These are phyloP conservation scores for Labia minor DNA, from an alignment of 2,888 invertebrate species.

Conservation along the genomic window DNA sequence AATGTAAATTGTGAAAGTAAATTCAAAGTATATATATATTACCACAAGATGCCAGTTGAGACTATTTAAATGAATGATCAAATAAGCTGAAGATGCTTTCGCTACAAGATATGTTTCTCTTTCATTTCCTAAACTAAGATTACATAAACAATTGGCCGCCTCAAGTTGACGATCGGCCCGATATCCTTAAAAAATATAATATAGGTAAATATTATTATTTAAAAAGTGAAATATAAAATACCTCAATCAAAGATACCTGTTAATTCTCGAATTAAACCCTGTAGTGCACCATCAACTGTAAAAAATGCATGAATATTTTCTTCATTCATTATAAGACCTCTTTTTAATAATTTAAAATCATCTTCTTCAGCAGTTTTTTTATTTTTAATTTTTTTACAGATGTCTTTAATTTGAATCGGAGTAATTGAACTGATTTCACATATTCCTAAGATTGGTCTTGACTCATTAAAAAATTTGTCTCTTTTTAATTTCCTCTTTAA, in stretches of 20 bases:
- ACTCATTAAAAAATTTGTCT: neutral
- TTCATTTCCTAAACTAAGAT: conserved; percentile 42
- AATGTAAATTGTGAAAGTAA: too few species aligned
- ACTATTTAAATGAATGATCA: conserved; percentile 36
- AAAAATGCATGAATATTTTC: conserved; percentile 35
- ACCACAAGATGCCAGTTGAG: conserved; percentile 30
- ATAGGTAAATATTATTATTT: too few species aligned
- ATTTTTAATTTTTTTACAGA: conserved; percentile 21
- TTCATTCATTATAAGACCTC: conserved; percentile 37
- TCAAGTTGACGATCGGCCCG: conserved; percentile 41
- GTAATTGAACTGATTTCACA: neutral
- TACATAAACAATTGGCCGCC: conserved; percentile 46
- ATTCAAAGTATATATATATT: conserved; percentile 13
- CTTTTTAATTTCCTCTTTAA: neutral
- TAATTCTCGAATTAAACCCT: conserved; percentile 43
- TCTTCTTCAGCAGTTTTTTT: conserved; percentile 21
- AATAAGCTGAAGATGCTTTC: conserved; percentile 42
- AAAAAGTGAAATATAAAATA: neutral
- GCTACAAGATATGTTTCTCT: conserved; percentile 38
- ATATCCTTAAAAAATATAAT: conserved; percentile 35
- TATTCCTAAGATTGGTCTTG: neutral
- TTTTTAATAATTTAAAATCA: conserved; percentile 37
- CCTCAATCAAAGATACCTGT: conserved; percentile 32
- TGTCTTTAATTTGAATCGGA: conserved; percentile 15
- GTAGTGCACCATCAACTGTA: conserved; percentile 37